Evolutionary conservation across 2,888 invertebrate species (phyloP).

Genomic region (Thymelicus sylvestris): DNA sequence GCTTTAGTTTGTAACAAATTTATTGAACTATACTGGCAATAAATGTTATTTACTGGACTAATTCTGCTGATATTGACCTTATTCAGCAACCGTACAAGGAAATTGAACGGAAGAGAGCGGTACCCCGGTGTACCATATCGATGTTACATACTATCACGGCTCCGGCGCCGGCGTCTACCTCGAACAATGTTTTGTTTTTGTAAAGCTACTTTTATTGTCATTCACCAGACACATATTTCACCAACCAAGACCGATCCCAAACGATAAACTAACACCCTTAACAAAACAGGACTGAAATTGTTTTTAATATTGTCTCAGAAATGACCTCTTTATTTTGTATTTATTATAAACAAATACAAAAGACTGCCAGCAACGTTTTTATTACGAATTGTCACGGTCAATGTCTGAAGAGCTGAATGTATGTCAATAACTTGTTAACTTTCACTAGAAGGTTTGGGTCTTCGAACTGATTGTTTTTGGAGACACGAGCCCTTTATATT

Average conservation of each 20-base stretch:
- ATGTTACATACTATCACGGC: background rate
- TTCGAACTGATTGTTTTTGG: conserved; percentile 24
- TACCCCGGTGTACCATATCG: background rate
- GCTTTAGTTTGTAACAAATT: background rate
- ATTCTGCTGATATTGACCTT: conserved; percentile 32
- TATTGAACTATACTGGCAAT: background rate
- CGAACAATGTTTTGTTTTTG: conserved; percentile 10
- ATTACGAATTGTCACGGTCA: conserved; percentile 31
- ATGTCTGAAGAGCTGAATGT: conserved; percentile 43
- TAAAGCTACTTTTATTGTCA: background rate
- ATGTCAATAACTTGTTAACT: conserved; percentile 52
- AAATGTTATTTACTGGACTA: background rate
- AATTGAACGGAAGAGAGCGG: conserved; percentile 34
- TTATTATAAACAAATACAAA: background rate
- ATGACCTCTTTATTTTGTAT: background rate
- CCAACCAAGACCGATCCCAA: no score
- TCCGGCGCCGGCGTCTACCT: conserved; percentile 9
- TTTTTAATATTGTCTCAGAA: background rate
- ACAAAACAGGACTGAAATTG: background rate
- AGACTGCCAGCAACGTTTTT: conserved; percentile 1
- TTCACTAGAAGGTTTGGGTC: conserved; percentile 42
- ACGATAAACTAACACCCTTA: background rate
- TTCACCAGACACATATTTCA: no score
- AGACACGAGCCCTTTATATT: background rate
- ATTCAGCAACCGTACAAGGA: conserved; percentile 23